Conservation (phyloP, 2,888 invertebrate genomes). For the Helleia helle region DNA sequence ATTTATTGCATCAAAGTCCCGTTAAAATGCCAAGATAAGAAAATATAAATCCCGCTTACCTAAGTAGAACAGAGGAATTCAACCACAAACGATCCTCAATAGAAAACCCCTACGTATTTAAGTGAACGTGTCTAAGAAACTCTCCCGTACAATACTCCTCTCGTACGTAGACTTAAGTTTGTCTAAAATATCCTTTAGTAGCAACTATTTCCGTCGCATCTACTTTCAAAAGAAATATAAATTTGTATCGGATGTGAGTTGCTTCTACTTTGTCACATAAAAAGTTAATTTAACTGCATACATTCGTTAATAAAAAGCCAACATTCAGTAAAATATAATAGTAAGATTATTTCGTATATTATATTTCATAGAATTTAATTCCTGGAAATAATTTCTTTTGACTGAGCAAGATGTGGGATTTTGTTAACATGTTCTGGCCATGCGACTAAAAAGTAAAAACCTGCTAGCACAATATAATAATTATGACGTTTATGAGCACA, state of each 20-base stretch:
- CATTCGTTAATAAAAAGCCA: too few relatives aligned
- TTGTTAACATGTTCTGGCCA: too few relatives aligned
- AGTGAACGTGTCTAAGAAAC: constrained; percentile 23
- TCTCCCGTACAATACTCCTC: constrained; percentile 17
- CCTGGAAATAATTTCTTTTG: too few relatives aligned
- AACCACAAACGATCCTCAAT: constrained; percentile 18
- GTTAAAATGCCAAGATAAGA: constrained; percentile 13
- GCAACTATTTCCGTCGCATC: constrained; percentile 23
- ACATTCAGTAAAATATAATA: too few relatives aligned
- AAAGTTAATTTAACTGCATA: constrained; percentile 10
- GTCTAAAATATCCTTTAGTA: constrained; percentile 24
- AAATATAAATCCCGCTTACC: constrained; percentile 15
- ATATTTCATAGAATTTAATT: too few relatives aligned
- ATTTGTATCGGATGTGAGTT: constrained; percentile 16
- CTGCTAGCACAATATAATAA: too few relatives aligned
- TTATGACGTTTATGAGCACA: too few relatives aligned
- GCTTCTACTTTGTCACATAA: constrained; percentile 7
- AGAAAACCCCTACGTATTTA: constrained; percentile 20
- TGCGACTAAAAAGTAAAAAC: too few relatives aligned
- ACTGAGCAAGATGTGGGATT: too few relatives aligned
- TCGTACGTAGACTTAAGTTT: constrained; percentile 22
- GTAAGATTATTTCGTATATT: too few relatives aligned
- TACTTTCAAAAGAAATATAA: constrained; percentile 22
- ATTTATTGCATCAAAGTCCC: constrained; percentile 8
- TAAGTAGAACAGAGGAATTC: constrained; percentile 15